Evolutionary conservation across 2,113 vertebrate genomes (phyloP).

Genomic region (Mirounga angustirostris): DNA sequence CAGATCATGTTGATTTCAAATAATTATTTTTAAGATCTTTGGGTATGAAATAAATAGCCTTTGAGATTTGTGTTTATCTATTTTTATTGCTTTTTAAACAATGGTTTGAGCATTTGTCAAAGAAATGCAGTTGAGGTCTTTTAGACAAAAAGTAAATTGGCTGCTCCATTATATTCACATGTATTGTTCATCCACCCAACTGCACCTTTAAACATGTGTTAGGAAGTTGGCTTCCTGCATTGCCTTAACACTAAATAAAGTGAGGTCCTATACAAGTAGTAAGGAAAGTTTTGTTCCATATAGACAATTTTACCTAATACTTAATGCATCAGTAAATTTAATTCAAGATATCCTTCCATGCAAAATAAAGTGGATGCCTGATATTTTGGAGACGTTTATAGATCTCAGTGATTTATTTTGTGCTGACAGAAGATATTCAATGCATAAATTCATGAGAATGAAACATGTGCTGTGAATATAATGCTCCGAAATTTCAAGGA

Average conservation of each 20-base stretch:
- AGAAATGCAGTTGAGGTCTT: accelerated
- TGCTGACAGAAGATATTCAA: not conserved
- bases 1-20: not conserved
- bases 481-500: not conserved
- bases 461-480: not conserved
- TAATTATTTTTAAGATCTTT: not conserved
- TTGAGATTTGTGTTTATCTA: not conserved
- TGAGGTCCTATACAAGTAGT: not conserved
- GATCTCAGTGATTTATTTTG: not conserved
- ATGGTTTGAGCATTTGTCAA: not conserved
- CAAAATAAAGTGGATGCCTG: not conserved
- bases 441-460: not conserved
- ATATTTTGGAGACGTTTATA: not conserved
- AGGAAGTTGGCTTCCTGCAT: not conserved
- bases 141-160: not conserved
- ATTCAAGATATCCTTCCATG: not conserved
- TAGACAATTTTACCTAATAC: not conserved
- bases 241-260: not conserved
- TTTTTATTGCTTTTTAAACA: not conserved
- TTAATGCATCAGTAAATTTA: not conserved
- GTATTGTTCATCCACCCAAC: not conserved
- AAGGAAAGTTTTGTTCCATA: not conserved
- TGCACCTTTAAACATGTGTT: not conserved
- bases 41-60: not conserved
- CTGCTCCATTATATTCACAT: not conserved